Conservation (phyloP, 2,113 vertebrate genomes). For the Bombycilla garrulus region DNA sequence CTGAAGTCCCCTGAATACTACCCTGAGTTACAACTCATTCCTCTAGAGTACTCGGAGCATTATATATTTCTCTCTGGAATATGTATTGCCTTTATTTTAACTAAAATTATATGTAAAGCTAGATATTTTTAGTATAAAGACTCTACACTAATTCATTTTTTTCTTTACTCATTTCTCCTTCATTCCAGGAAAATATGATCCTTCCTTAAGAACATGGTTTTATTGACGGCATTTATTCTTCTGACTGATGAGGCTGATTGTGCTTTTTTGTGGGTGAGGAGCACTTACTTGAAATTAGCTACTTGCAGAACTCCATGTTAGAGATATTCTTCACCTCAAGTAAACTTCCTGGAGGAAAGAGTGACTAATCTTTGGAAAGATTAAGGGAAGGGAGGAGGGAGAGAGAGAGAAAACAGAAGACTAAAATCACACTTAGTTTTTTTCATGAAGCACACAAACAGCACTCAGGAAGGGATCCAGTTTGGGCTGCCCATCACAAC, state of each 20-base stretch:
- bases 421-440: neutral
- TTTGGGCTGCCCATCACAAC: neutral
- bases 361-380: neutral
- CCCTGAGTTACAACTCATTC: neutral
- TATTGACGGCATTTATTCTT: neutral
- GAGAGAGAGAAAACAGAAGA: neutral
- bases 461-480: neutral
- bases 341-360: neutral
- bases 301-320: neutral
- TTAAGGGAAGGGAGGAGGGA: neutral
- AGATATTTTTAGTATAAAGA: conserved; percentile 26
- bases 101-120: neutral
- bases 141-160: neutral
- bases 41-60: conserved; percentile 2
- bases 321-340: neutral
- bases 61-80: neutral
- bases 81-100: conserved; percentile 16
- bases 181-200: neutral
- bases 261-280: neutral
- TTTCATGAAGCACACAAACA: neutral
- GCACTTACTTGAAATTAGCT: neutral
- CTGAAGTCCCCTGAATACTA: neutral
- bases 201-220: neutral
- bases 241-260: neutral
- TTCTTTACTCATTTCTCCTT: neutral